A percentile compares a stretch with the other conserved stretches of the same genome.
These are phyloP conservation scores for Amphiprion percula DNA, from an alignment of 2,113 vertebrate species.

Conservation along the genomic window DNA sequence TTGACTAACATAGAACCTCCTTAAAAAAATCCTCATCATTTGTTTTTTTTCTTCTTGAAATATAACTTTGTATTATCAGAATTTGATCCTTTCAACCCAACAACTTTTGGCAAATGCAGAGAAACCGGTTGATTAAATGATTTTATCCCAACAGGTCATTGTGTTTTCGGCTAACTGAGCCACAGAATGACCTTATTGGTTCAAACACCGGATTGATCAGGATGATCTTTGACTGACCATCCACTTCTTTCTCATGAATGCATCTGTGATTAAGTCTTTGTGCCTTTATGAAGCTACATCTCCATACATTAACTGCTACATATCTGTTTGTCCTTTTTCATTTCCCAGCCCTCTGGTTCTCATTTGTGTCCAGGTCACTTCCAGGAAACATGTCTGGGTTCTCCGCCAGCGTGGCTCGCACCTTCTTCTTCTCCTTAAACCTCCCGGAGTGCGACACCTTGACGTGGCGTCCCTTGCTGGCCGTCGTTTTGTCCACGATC, in stretches of 20 bases:
- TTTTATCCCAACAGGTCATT: not conserved
- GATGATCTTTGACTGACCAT: too few relatives aligned
- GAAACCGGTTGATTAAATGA: not conserved
- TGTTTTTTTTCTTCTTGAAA: too few relatives aligned
- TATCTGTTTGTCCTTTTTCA: slow-evolving; percentile 2
- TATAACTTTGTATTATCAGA: too few relatives aligned
- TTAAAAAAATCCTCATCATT: too few relatives aligned
- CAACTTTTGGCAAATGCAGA: not conserved
- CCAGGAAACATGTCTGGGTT: slow-evolving; percentile 86
- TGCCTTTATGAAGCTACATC: too few relatives aligned
- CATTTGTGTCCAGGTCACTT: slow-evolving; percentile 37
- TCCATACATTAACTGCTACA: too few relatives aligned
- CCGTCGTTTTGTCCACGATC: slow-evolving; percentile 90
- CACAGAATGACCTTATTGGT: too few relatives aligned
- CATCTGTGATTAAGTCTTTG: too few relatives aligned
- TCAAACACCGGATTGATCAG: too few relatives aligned
- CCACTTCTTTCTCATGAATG: too few relatives aligned
- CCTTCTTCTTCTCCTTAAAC: slow-evolving; percentile 95
- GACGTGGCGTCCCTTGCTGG: slow-evolving; percentile 90
- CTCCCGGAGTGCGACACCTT: slow-evolving; percentile 94
- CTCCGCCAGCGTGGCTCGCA: slow-evolving; percentile 86
- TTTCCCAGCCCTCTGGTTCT: slow-evolving; percentile 54
- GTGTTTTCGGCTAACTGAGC: too few relatives aligned
- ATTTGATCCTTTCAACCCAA: not conserved
- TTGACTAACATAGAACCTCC: too few relatives aligned